A percentile compares a stretch with the other conserved stretches of the same genome.
Evolutionary conservation across 2,888 invertebrate genomes (phyloP).

Genomic region (Eilema depressum): DNA sequence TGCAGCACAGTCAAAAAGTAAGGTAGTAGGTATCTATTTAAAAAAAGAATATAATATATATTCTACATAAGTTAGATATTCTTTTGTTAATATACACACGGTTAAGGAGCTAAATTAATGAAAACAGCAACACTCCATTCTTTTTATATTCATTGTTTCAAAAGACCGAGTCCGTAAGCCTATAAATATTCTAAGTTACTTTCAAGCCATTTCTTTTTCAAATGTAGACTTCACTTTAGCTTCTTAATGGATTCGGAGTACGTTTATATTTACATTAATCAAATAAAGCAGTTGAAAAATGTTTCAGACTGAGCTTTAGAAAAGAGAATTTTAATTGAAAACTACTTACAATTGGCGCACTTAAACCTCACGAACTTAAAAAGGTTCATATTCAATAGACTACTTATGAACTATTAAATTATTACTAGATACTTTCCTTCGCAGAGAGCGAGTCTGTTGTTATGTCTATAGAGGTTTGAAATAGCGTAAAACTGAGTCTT

Average conservation of each 20-base stretch:
- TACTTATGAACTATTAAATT: neutral
- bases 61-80: no score
- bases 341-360: neutral
- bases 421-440: neutral
- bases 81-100: no score
- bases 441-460: no score
- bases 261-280: neutral
- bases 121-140: neutral
- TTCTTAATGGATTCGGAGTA: neutral
- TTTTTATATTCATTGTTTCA: neutral
- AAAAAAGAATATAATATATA: no score
- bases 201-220: slow-evolving; percentile 1
- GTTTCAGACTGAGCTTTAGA: neutral
- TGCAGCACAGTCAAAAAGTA: neutral
- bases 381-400: neutral
- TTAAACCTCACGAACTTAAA: neutral
- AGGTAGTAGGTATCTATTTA: no score
- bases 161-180: neutral
- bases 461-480: no score
- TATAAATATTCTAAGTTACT: neutral
- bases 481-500: no score
- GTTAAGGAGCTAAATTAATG: neutral
- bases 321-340: neutral
- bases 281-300: neutral
- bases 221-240: neutral